These are phyloP conservation scores for Arizona elegans DNA, from an alignment of 2,113 vertebrate species.

Conservation along the genomic window DNA sequence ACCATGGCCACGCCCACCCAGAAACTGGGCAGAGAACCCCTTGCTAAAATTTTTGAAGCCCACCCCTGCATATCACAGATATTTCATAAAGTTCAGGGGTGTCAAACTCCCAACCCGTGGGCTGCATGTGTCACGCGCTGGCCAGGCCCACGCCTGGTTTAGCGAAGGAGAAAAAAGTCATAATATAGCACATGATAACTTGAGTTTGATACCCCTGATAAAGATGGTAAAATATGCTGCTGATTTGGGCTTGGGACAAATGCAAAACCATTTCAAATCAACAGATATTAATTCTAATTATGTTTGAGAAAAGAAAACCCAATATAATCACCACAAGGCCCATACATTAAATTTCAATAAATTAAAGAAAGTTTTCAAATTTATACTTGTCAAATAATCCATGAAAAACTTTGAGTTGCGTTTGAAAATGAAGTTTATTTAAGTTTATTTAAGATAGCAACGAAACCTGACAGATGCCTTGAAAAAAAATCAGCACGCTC, in stretches of 20 bases:
- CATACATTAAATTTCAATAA: neutral
- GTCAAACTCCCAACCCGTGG: too few species aligned
- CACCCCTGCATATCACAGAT: neutral
- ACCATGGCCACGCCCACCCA: too few species aligned
- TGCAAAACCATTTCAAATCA: neutral
- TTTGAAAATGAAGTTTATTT: too few species aligned
- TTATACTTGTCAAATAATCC: neutral
- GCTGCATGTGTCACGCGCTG: too few species aligned
- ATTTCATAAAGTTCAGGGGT: neutral
- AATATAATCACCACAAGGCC: neutral
- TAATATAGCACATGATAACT: rapidly evolving
- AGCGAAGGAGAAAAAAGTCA: too few species aligned
- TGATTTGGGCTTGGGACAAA: neutral
- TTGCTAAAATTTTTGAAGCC: too few species aligned
- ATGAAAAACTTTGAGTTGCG: neutral
- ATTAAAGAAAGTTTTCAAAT: neutral
- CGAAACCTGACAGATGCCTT: too few species aligned
- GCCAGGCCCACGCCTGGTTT: too few species aligned
- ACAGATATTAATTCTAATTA: neutral
- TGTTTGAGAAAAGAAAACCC: neutral
- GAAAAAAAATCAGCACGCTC: neutral
- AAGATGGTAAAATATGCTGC: neutral
- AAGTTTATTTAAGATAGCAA: too few species aligned
- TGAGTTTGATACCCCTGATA: too few species aligned
- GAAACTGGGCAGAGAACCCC: too few species aligned